Percentiles rank a stretch among this genome's conserved stretches.
phyloP scores from a whole-genome alignment of 1,140 invertebrate genomes.

The Dufourea novaeangliae region DNA sequence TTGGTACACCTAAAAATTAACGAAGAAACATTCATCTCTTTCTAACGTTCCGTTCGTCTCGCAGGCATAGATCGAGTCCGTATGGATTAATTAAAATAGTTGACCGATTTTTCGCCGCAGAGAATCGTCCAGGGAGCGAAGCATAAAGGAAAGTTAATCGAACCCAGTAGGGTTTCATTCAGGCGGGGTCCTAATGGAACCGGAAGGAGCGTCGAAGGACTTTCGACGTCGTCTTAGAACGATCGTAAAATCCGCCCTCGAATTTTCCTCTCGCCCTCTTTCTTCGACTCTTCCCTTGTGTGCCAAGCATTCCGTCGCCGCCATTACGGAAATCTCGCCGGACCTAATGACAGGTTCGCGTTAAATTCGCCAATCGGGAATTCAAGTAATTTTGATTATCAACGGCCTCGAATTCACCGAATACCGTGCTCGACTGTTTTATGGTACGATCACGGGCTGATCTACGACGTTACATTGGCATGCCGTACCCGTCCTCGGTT shows the following conservation, averaged over 20 bases:
- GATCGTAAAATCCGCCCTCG: slow-evolving; percentile 47
- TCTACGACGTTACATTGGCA: slow-evolving; percentile 12
- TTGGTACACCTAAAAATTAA: too few relatives aligned
- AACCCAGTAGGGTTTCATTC: not conserved
- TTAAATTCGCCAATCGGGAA: slow-evolving; percentile 63
- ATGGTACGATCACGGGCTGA: slow-evolving; percentile 4
- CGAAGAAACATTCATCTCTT: too few relatives aligned
- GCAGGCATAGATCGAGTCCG: not conserved
- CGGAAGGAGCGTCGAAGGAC: not conserved
- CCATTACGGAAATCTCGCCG: slow-evolving; percentile 16
- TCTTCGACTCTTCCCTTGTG: not conserved
- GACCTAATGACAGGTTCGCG: slow-evolving; percentile 49
- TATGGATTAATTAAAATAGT: slow-evolving; percentile 33
- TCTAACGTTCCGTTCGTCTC: too few relatives aligned
- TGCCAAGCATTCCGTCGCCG: slow-evolving; percentile 24
- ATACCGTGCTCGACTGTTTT: slow-evolving; percentile 47
- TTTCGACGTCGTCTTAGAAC: not conserved
- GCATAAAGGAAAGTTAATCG: slow-evolving; percentile 38
- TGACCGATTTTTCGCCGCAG: slow-evolving; percentile 28
- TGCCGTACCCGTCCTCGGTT: slow-evolving; percentile 5
- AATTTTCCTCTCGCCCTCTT: slow-evolving; percentile 19
- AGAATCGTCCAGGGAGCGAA: not conserved
- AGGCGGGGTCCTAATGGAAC: not conserved
- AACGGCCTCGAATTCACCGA: slow-evolving; percentile 47
- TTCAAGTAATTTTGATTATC: slow-evolving; percentile 72